Evolutionary conservation across 2,888 invertebrate species (phyloP), one percentile per base, ranked within the genome.

Genomic region (Tupiocoris notatus): DNA sequence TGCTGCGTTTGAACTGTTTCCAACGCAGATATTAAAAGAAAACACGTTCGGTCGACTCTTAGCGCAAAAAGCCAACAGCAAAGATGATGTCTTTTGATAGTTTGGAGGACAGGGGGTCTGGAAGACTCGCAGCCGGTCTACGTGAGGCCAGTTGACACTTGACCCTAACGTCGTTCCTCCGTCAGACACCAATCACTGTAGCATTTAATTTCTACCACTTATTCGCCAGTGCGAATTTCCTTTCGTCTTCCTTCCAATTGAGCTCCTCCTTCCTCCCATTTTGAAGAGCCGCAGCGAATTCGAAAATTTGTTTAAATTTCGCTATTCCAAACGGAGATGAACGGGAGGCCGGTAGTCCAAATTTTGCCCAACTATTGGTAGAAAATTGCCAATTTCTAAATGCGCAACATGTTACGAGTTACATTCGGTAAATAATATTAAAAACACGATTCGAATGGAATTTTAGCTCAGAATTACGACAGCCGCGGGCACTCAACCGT

Each of bases 111-210:
- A 54, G 23, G 18, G 64, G 17, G 1, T 64, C 64, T n/a, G 64
- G 16, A 54, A 74, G 21, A 22, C 63, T 64, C 23, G 7, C 65
- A 65, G 16, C 17, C n/a, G n/a, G 18, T 57, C 65, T 57, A 56
- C 63, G 62, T 75, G 66, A 22, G 39, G 61, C 58, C 77, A 79
- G 75, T 79, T 79, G 77, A 78, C 79, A 78, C 79, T 78, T 78
- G 79, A 78, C 77, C 79, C 65, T 76, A 76, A 76, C 77, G 76
- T 77, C 39, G 39, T 39, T 39, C 39, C 39, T 39, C 39, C 39
- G 39, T 39, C 39, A 39, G 39, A 12, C 78, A 77, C 78, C 79
- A 76, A 77, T 78, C 78, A 76, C 78, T 78, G 70, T 70, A 78
- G 78, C 75, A 77, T 77, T 73, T 77, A 77, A 74, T 73, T 71